Base-by-base conservation (phyloP, 2,113 vertebrate species). In the Cervus canadensis region DNA sequence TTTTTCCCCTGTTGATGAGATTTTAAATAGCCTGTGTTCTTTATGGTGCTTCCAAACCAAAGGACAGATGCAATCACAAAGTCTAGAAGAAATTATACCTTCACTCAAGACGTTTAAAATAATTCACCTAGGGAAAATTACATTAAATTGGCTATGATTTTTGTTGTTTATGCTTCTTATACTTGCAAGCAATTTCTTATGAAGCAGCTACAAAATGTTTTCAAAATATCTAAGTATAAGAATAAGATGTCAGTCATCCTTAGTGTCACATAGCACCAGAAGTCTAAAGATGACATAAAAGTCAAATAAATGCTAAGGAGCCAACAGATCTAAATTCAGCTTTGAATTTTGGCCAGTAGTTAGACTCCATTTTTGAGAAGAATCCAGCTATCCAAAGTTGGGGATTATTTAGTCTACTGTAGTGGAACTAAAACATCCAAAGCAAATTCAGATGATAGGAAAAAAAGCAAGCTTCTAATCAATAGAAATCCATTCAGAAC, bases 31-130 rank as follows among this genome's bases (percentile, higher is more conserved):
- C 30, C n/a, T 97, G 45, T 91, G 43, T 52, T 48, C 74, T 92
- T 97, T 67, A 92, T 94, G 82, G 56, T 74, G 56, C 33, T 96
- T 97, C 54, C 67, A 98, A 98, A 96, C 43, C 86, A 2, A 45
- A 78, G 43, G 52, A 92, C 26, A 50, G 56, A 96, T 60, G 36
- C n/a, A 98, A 96, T 94, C 60, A 97, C 96, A 97, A 98, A 33
- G 36, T 36, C 45, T 93, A 79, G 91, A 89, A 89, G 60, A 96
- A 82, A 98, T 96, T 97, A 74, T 17, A 76, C 25, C 57, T 78
- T 98, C 40, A 52, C 82, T 97, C 93, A 97, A 90, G 97, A 94
- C 14, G 3, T 97, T 98, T 98, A 95, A 97, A 97, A 97, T 95
- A 97, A 94, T 57, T 95, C 74, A 90, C 78, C 71, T 45, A 92